Conservation (phyloP, 2,113 vertebrate genomes). For the Callithrix jacchus region DNA sequence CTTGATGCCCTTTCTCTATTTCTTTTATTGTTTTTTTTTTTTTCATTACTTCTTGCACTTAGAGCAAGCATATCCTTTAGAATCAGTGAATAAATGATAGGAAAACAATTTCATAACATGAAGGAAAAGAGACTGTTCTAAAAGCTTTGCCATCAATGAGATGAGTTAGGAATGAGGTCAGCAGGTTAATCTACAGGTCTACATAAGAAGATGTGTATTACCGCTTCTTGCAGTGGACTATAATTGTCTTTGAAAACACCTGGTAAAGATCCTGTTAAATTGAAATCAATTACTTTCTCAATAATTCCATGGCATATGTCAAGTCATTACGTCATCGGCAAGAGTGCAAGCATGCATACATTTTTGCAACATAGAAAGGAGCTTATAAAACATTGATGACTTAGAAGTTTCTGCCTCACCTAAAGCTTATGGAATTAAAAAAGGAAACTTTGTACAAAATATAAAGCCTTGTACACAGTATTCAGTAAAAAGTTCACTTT, state of each 20-base stretch:
- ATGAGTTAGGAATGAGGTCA: constrained; percentile 86
- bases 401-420: constrained; percentile 45
- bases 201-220: constrained; percentile 87
- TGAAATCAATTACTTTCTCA: constrained; percentile 91
- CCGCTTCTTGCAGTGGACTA: constrained; percentile 85
- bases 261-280: constrained; percentile 88
- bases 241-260: constrained; percentile 94
- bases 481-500: constrained; percentile 45
- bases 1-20: background rate
- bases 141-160: constrained; percentile 69
- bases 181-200: constrained; percentile 84
- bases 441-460: background rate
- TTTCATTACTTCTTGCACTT: constrained; percentile 30
- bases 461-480: constrained; percentile 43
- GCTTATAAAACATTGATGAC: constrained; percentile 34
- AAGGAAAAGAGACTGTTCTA: constrained; percentile 31
- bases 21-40: constrained; percentile 54
- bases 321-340: constrained; percentile 64
- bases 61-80: constrained; percentile 7
- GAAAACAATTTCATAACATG: constrained; percentile 63
- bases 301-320: constrained; percentile 68
- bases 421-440: constrained; percentile 38
- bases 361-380: constrained; percentile 14
- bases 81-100: constrained; percentile 57
- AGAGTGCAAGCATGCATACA: constrained; percentile 55